These are phyloP conservation scores for Gila robusta DNA, from an alignment of 2,797 vertebrate species.

Conservation along the genomic window DNA sequence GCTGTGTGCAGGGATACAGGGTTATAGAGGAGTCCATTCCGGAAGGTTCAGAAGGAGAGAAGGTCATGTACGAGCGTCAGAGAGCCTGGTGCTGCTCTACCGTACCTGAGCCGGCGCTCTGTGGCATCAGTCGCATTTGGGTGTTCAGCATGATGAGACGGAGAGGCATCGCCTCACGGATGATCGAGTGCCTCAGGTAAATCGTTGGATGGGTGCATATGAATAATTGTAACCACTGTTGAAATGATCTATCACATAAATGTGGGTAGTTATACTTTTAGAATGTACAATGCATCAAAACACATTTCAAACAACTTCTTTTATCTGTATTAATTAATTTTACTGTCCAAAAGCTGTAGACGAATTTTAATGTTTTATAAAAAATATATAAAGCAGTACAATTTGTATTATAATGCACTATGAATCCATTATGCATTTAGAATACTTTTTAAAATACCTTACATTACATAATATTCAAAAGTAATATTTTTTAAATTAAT, in stretches of 20 bases:
- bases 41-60: slow-evolving; percentile 90
- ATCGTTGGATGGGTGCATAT: slow-evolving; percentile 12
- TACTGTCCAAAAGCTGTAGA: no score
- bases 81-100: slow-evolving; percentile 98
- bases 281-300: background rate
- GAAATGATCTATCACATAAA: background rate
- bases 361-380: background rate
- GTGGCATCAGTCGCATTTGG: slow-evolving; percentile 98
- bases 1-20: slow-evolving; percentile 86
- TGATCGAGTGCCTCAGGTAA: slow-evolving; percentile 97
- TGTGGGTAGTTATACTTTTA: background rate
- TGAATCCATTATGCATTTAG: background rate
- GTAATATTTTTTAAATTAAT: background rate
- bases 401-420: background rate
- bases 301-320: background rate
- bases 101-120: slow-evolving; percentile 92
- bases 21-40: slow-evolving; percentile 93
- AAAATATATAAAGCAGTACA: background rate
- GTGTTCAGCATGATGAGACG: slow-evolving; percentile 97
- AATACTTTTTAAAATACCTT: background rate
- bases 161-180: slow-evolving; percentile 92
- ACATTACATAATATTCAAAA: background rate
- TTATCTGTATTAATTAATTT: background rate
- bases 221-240: background rate
- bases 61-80: slow-evolving; percentile 94